Evolutionary conservation across 2,797 vertebrate species (phyloP).

Genomic region (Ptychobarbus kaznakovi): DNA sequence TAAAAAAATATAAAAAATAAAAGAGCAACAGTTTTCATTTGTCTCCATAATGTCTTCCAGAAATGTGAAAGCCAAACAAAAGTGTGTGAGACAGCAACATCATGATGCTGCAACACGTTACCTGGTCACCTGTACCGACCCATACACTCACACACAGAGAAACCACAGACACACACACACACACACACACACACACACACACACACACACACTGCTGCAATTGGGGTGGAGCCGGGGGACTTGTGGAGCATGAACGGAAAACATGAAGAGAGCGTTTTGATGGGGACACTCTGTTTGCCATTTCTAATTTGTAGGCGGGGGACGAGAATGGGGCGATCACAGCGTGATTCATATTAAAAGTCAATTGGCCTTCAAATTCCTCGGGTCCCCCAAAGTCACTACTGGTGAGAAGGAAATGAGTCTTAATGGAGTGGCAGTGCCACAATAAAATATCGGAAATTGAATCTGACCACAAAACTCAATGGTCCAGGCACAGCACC

Average conservation of each 20-base stretch:
- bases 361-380: slow-evolving; percentile 85
- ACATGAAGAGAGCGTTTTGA: slow-evolving; percentile 63
- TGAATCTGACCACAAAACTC: slow-evolving; percentile 80
- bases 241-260: slow-evolving; percentile 64
- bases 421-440: slow-evolving; percentile 71
- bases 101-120: not conserved
- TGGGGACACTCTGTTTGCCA: slow-evolving; percentile 66
- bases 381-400: slow-evolving; percentile 76
- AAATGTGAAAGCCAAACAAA: not conserved
- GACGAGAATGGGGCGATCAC: slow-evolving; percentile 76
- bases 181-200: not conserved
- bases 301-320: slow-evolving; percentile 75
- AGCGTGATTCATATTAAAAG: slow-evolving; percentile 84
- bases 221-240: slow-evolving; percentile 57
- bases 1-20: not conserved
- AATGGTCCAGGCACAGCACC: slow-evolving; percentile 76
- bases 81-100: not conserved
- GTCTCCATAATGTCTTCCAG: not conserved
- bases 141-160: slow-evolving; percentile 13
- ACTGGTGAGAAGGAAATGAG: slow-evolving; percentile 68
- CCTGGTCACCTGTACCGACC: slow-evolving; percentile 25
- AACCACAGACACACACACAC: not conserved
- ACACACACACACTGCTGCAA: slow-evolving; percentile 33
- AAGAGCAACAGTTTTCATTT: not conserved
- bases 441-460: slow-evolving; percentile 75